These are phyloP conservation scores for Trachurus trachurus DNA, from an alignment of 2,797 vertebrate species.

Conservation along the genomic window DNA sequence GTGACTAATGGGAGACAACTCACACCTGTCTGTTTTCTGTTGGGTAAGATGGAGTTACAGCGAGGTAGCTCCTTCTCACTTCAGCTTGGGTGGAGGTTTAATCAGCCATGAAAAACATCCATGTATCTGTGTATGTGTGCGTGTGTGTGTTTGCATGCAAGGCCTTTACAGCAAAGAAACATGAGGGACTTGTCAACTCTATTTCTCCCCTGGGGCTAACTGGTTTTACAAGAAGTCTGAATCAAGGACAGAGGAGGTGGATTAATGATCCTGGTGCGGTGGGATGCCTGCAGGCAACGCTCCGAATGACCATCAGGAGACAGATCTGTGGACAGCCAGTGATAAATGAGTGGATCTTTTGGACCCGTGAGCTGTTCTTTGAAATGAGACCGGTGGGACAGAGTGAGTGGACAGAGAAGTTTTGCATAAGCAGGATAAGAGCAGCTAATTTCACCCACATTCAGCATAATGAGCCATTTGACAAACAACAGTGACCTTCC, in stretches of 20 bases:
- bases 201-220: background rate
- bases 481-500: constrained; percentile 19
- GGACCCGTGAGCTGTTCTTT: background rate
- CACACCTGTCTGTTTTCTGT: no score
- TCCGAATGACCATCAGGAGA: constrained; percentile 3
- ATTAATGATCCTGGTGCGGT: background rate
- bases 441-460: background rate
- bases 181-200: no score
- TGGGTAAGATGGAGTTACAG: no score
- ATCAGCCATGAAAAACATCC: no score
- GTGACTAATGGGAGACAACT: no score
- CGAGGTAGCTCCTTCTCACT: no score
- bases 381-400: background rate
- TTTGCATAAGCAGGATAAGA: background rate
- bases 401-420: background rate
- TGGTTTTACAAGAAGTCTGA: background rate
- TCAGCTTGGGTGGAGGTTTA: no score
- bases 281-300: background rate
- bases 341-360: background rate
- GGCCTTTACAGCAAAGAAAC: no score
- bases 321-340: constrained; percentile 3
- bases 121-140: no score
- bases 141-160: no score
- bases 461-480: constrained; percentile 24
- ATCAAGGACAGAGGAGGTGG: constrained; percentile 11